These are phyloP conservation scores for Rousettus leschenaultii DNA, from an alignment of 2,113 vertebrate species.

Conservation along the genomic window DNA sequence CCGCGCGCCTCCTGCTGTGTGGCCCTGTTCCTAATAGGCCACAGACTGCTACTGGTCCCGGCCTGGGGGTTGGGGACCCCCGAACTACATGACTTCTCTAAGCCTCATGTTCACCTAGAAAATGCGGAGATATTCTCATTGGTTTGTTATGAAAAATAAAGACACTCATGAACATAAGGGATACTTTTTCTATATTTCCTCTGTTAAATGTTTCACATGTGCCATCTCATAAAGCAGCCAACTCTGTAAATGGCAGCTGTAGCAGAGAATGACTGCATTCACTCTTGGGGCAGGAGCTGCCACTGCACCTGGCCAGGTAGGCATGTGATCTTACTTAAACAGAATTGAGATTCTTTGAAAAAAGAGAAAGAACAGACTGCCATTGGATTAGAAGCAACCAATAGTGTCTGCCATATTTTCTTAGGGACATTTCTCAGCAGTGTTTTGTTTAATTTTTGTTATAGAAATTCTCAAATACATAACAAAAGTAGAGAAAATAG, in stretches of 20 bases:
- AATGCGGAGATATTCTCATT: too few species aligned
- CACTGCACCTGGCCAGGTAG: not conserved
- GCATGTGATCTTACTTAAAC: not conserved
- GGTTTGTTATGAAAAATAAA: not conserved
- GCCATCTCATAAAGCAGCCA: not conserved
- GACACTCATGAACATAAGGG: not conserved
- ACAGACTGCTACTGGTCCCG: too few species aligned
- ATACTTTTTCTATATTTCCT: not conserved
- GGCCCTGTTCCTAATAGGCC: too few species aligned
- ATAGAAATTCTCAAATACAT: not conserved
- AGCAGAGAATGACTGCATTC: not conserved
- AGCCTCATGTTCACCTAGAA: not conserved
- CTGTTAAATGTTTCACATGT: not conserved
- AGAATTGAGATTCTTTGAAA: not conserved
- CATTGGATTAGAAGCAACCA: not conserved
- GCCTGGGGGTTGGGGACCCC: too few species aligned
- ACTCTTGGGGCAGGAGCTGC: not conserved
- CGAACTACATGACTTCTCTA: not conserved
- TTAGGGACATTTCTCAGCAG: not conserved
- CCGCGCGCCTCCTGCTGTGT: too few species aligned
- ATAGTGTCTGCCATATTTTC: not conserved
- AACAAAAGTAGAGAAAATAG: not conserved
- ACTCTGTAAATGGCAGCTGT: not conserved
- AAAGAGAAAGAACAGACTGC: not conserved
- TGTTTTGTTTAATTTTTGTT: not conserved